These are phyloP conservation scores for Euproctis similis DNA, from an alignment of 2,888 invertebrate genomes.

Conservation along the genomic window DNA sequence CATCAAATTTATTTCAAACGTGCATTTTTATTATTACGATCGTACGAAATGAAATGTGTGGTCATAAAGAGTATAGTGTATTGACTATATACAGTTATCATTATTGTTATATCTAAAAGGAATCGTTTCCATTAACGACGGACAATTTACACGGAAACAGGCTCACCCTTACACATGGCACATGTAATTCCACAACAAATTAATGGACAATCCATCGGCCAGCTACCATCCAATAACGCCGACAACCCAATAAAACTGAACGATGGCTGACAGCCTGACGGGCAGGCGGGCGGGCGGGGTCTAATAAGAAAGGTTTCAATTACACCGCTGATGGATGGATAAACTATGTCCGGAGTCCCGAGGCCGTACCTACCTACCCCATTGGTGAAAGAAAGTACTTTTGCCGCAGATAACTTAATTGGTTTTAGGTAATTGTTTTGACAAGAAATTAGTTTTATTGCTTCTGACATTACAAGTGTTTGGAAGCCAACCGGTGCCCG, in stretches of 20 bases:
- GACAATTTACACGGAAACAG: slow-evolving; percentile 10
- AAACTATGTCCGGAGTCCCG: slow-evolving; percentile 8
- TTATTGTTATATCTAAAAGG: not conserved
- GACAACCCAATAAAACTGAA: slow-evolving; percentile 35
- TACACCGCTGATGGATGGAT: slow-evolving; percentile 27
- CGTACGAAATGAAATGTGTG: too few species aligned
- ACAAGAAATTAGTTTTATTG: slow-evolving; percentile 5
- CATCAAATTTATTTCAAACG: too few species aligned
- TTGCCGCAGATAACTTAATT: slow-evolving; percentile 2
- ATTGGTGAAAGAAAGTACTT: slow-evolving; percentile 1
- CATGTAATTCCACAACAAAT: slow-evolving; percentile 35
- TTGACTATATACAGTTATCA: too few species aligned
- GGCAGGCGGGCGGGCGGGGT: slow-evolving; percentile 16
- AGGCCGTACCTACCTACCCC: too few species aligned
- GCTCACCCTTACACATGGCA: slow-evolving; percentile 14
- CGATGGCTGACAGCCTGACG: slow-evolving; percentile 33
- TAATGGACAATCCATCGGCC: slow-evolving; percentile 34
- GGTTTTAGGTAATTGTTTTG: slow-evolving; percentile 6
- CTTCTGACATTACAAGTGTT: not conserved
- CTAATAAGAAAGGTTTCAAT: slow-evolving; percentile 30
- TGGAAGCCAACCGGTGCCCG: too few species aligned
- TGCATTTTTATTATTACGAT: too few species aligned
- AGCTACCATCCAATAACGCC: slow-evolving; percentile 29
- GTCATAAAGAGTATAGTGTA: too few species aligned
- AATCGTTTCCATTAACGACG: not conserved